These are phyloP conservation scores for Heteromyza rotundicornis DNA, from an alignment of 2,888 invertebrate species.

Conservation along the genomic window DNA sequence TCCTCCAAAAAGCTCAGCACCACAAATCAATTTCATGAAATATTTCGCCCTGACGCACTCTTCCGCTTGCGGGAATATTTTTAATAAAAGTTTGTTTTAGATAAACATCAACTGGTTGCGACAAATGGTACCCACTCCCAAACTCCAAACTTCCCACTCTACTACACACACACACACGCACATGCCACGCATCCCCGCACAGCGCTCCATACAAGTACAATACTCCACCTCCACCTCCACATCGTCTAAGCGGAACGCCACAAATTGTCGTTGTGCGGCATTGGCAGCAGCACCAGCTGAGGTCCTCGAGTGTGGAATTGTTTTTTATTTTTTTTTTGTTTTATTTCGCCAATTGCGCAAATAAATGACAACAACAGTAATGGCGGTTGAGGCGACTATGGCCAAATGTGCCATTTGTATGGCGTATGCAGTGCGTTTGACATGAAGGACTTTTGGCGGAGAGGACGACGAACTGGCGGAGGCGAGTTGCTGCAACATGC, in stretches of 20 bases:
- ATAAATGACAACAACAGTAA: not conserved
- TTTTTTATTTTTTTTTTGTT: too few relatives aligned
- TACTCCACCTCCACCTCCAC: not conserved
- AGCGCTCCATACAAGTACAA: not conserved
- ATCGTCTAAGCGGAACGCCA: not conserved
- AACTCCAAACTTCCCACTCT: conserved; percentile 17
- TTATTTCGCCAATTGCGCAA: conserved; percentile 3
- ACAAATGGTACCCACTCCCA: conserved; percentile 13
- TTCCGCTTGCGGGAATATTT: not conserved
- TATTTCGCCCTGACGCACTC: conserved; percentile 7
- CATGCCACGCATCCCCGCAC: too few relatives aligned
- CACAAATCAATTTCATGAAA: too few relatives aligned
- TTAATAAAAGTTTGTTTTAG: not conserved
- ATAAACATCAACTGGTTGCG: not conserved
- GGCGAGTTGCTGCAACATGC: not conserved
- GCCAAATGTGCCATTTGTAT: not conserved
- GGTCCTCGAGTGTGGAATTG: not conserved
- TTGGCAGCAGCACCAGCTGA: not conserved
- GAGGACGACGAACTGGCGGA: not conserved
- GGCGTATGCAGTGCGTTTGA: not conserved
- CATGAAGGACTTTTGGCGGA: not conserved
- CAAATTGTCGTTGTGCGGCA: not conserved
- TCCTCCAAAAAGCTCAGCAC: too few relatives aligned
- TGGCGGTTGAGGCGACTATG: not conserved
- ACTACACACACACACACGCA: conserved; percentile 11